Evolutionary conservation across 1,140 invertebrate genomes (phyloP), one percentile per base, ranked within the genome.

Genomic region (Lepidurus couesii): DNA sequence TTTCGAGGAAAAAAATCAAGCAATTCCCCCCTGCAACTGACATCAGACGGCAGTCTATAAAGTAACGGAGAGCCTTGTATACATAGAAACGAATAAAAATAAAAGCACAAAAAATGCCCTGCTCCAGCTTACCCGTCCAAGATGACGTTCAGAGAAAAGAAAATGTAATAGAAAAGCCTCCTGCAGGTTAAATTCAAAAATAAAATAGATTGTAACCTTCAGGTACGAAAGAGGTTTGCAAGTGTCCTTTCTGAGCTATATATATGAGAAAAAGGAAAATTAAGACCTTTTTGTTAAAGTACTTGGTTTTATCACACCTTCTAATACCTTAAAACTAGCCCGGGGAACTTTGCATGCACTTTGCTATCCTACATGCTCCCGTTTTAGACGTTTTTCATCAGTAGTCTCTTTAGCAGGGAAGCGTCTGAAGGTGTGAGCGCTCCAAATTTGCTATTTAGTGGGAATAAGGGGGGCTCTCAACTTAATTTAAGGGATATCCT

Each of bases 1-100:
- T 21, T 21, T 21, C 16, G 53, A 65, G 53, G 13, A 65, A 65
- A 65, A 11, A 65, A 65, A 65, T 65, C 53, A 13, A 11, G 53
- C 53, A 21, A 65, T 21, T 65, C 53, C 53, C 34, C 13, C 53
- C 53, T 65, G 53, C 53, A 65, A 65, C 53, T 65, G 53, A 65
- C 53, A 65, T 9, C 53, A 65, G 53, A 21, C n/a, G 53, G 21
- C 53, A 65, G 53, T 65, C 53, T 65, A 65, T 65, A 65, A 65
- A 21, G 53, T 21, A 21, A 65, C 21, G 53, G 13, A 65, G 21
- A 65, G 21, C n/a, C 53, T 5, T n/a, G 53, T 65, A 65, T 65
- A n/a, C 16, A 65, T 65, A 10, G 45, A 47, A 65, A 65, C 6
- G 21, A 65, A 65, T n/a, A 65, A 16, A 21, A 65, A n/a, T n/a